phyloP scores from a whole-genome alignment of 2,888 invertebrate species.

The Lissocephala sabroskyi region DNA sequence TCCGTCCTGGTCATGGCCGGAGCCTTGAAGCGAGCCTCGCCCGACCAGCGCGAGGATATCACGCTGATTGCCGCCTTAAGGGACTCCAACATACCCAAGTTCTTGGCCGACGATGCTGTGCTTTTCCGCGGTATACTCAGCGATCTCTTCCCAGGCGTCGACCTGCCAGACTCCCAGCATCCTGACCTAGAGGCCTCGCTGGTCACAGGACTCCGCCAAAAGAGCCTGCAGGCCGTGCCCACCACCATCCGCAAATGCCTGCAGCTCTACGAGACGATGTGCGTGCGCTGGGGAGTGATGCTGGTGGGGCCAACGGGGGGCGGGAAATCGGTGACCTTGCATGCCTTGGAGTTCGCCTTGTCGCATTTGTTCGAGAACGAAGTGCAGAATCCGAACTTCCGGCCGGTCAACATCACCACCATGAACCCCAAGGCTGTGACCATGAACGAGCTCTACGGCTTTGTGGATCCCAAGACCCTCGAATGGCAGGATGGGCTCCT shows the following conservation, averaged over 20 bases:
- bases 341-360: conserved; percentile 83
- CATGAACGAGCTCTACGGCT: conserved; percentile 91
- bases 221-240: conserved; percentile 78
- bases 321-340: conserved; percentile 85
- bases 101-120: conserved; percentile 86
- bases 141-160: conserved; percentile 91
- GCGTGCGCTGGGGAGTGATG: conserved; percentile 94
- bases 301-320: conserved; percentile 91
- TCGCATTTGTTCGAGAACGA: conserved; percentile 78
- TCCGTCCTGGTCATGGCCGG: conserved; percentile 95
- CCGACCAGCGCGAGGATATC: conserved; percentile 87
- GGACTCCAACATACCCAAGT: conserved; percentile 93
- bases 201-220: conserved; percentile 74
- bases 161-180: conserved; percentile 85
- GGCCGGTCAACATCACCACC: conserved; percentile 83
- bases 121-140: conserved; percentile 90
- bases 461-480: conserved; percentile 85
- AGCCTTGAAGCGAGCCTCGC: conserved; percentile 86
- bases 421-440: conserved; percentile 92
- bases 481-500: conserved; percentile 94
- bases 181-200: conserved; percentile 82
- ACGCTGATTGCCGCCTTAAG: conserved; percentile 88
- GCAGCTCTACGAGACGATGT: conserved; percentile 92
- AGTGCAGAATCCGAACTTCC: conserved; percentile 77
- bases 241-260: conserved; percentile 74